These are phyloP conservation scores for Heliconius cydno DNA, from an alignment of 2,888 invertebrate genomes.

Conservation along the genomic window DNA sequence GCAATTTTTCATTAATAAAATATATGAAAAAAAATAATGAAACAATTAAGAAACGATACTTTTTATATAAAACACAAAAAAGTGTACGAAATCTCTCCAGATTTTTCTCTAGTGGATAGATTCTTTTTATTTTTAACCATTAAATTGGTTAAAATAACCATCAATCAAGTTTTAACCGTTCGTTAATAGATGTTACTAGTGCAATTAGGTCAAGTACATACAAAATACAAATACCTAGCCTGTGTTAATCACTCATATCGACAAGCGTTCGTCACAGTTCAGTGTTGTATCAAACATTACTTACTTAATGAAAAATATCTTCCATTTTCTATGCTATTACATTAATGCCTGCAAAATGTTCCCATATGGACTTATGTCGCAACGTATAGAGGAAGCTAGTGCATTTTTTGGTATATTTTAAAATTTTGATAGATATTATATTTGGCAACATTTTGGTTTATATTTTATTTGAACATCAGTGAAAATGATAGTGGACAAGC, in stretches of 20 bases:
- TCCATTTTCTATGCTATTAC: conserved; percentile 27
- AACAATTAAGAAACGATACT: too few species aligned
- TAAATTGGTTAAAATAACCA: background rate
- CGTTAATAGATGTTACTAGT: background rate
- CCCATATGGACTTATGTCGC: conserved; percentile 6
- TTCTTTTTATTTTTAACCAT: background rate
- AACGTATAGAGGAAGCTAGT: background rate
- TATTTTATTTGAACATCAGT: conserved; percentile 5
- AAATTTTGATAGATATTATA: background rate
- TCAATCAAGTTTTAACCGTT: background rate
- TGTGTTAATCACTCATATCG: conserved; percentile 19
- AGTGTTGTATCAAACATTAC: conserved; percentile 11
- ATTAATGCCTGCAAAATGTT: conserved; percentile 15
- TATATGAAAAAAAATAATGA: too few species aligned
- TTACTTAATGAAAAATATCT: conserved; percentile 30
- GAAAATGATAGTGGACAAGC: background rate
- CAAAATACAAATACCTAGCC: background rate
- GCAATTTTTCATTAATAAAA: too few species aligned
- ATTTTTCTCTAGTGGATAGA: background rate
- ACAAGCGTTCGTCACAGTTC: conserved; percentile 12
- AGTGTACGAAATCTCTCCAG: background rate
- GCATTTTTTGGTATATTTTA: background rate
- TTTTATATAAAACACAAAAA: too few species aligned
- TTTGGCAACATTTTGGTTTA: background rate
- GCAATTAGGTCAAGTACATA: conserved; percentile 3